Evolutionary conservation across 2,797 vertebrate genomes (phyloP).

Genomic region (Halcyon badia): DNA sequence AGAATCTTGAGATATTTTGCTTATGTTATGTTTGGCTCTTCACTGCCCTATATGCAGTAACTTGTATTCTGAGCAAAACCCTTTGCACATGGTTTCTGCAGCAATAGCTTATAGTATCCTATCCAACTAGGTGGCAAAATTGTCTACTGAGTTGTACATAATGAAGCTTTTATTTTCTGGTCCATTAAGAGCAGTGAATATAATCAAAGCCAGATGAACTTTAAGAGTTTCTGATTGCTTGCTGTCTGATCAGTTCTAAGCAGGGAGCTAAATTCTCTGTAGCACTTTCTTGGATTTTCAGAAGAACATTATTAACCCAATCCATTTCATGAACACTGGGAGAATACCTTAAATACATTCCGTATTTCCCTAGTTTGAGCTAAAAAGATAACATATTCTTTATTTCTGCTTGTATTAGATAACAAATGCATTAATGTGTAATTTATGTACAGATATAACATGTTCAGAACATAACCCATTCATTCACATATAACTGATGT

Average conservation of each 20-base stretch:
- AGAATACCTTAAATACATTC: not conserved
- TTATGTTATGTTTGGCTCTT: not conserved
- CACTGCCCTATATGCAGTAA: not conserved
- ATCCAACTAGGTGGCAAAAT: constrained; percentile 70
- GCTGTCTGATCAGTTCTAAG: constrained; percentile 27
- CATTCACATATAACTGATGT: not conserved
- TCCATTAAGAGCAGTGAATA: constrained; percentile 35
- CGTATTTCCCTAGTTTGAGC: not conserved
- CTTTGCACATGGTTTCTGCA: not conserved
- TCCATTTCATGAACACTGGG: not conserved
- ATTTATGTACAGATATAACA: not conserved
- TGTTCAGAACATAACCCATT: too few relatives aligned
- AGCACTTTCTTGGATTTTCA: not conserved
- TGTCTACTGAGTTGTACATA: constrained; percentile 56
- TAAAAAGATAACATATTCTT: not conserved
- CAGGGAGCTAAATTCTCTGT: not conserved
- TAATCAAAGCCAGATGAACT: constrained; percentile 54
- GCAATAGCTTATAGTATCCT: not conserved
- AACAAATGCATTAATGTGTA: not conserved
- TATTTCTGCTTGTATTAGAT: not conserved
- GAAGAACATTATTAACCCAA: not conserved
- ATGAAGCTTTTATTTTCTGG: constrained; percentile 64
- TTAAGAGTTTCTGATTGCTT: constrained; percentile 45
- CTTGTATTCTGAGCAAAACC: not conserved
- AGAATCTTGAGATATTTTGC: not conserved